Evolutionary conservation across 1,140 invertebrate species (phyloP), one percentile per base, ranked within the genome.

Genomic region (Sinonovacula constricta): DNA sequence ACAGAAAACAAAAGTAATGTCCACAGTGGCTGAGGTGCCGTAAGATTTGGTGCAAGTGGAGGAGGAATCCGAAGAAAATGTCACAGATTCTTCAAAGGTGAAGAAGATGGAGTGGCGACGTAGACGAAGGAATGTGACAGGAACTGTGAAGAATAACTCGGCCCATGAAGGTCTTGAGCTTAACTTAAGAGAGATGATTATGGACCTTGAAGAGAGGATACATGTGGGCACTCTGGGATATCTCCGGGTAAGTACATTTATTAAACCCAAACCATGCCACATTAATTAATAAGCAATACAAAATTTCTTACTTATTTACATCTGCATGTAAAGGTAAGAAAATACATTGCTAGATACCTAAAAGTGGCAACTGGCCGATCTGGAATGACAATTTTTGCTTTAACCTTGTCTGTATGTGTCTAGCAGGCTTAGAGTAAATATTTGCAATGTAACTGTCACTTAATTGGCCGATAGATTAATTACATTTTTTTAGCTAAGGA

Each of bases 141-240:
- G 57, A 45, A 80, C 53, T 70, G 81, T 88, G 51, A 83, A 87
- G 33, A 82, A 83, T 68, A 82, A 86, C 34, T 82, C 81, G 26
- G 88, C 87, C 53, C 94, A 45, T 88, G 86, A 88, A 68, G 93
- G 95, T 3, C 88, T 97, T 68, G 95, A 97, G 82, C 88, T 94
- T 1, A 94, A 94, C 2, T 90, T 99, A 2, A 90, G 95, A 26
- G 96, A 98, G 88, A 94, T 94, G 82, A 94, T 98, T 22, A 89
- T 98, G 3, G 96, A 98, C 88, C 92, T 97, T 0, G 97, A 99
- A 91, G 95, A 96, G 67, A 96, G 97, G 90, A 94, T 98, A 33
- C 94, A 93, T 87, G 92, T 93, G 3, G 96, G 97, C 2, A 94
- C 93, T 83, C 90, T 98, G 1, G 97, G 97, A 3, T 90, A 89